Conservation (phyloP, 2,113 vertebrate species). For the Pedionomus torquatus region DNA sequence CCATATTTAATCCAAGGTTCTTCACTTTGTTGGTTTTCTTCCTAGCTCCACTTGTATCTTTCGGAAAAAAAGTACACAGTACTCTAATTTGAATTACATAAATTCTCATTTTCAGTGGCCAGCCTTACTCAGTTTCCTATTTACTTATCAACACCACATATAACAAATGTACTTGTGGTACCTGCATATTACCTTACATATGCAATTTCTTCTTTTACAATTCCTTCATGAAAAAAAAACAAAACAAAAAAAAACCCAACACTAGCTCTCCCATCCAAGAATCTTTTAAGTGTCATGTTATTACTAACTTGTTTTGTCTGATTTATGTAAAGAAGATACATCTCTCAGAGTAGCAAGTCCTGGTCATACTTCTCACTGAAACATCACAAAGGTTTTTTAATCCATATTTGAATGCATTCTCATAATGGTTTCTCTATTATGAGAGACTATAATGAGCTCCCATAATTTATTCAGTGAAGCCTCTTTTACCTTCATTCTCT, state of each 20-base stretch:
- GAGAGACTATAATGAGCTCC: not conserved
- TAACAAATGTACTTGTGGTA: not conserved
- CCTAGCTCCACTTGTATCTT: not conserved
- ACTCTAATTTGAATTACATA: not conserved
- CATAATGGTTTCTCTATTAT: not conserved
- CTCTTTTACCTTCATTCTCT: not conserved
- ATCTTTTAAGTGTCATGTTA: not conserved
- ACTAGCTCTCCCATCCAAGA: not conserved
- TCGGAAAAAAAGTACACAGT: not conserved
- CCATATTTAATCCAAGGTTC: not conserved
- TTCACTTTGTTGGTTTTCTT: not conserved
- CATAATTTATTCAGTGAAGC: not conserved
- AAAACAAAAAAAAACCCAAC: too few relatives aligned
- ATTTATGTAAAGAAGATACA: not conserved
- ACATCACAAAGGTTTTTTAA: not conserved
- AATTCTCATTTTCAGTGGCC: not conserved
- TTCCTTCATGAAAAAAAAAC: not conserved
- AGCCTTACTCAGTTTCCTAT: not conserved
- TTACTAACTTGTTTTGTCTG: not conserved
- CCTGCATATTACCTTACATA: not conserved
- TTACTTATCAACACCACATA: not conserved
- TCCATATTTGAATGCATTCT: not conserved
- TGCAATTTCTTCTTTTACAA: not conserved
- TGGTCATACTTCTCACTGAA: not conserved
- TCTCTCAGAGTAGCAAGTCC: not conserved